phyloP scores from a whole-genome alignment of 2,888 invertebrate species.

The Steinernema scapterisci region DNA sequence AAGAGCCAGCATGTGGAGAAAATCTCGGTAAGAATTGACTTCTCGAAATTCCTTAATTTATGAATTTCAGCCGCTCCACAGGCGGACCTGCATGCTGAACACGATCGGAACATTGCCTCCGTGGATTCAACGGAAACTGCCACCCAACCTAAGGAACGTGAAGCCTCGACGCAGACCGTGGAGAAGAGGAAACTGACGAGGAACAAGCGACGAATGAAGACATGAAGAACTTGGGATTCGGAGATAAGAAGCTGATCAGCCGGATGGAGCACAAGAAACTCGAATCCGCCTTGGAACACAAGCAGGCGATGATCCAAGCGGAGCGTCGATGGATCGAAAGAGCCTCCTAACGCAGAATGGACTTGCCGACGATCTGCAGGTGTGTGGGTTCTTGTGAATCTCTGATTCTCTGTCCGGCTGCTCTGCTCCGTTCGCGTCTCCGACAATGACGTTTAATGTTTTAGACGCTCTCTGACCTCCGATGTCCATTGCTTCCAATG shows the following conservation, averaged over 20 bases:
- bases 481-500: too few relatives aligned
- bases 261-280: constrained; percentile 1
- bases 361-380: neutral
- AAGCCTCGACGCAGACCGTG: neutral
- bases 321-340: neutral
- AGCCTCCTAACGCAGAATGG: neutral
- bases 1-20: neutral
- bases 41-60: neutral
- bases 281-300: neutral
- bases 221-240: too few relatives aligned
- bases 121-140: neutral
- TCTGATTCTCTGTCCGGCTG: too few relatives aligned
- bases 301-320: neutral
- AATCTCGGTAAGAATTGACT: neutral
- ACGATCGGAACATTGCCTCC: neutral
- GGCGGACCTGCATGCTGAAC: neutral
- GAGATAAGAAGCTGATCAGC: neutral
- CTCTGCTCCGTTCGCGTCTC: too few relatives aligned
- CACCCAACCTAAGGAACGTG: too few relatives aligned
- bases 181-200: neutral
- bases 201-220: neutral
- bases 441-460: too few relatives aligned
- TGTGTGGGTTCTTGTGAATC: neutral
- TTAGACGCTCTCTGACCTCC: too few relatives aligned
- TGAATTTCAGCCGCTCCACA: neutral